phyloP scores from a whole-genome alignment of 2,797 vertebrate genomes.

The Sebastes melanostomus region DNA sequence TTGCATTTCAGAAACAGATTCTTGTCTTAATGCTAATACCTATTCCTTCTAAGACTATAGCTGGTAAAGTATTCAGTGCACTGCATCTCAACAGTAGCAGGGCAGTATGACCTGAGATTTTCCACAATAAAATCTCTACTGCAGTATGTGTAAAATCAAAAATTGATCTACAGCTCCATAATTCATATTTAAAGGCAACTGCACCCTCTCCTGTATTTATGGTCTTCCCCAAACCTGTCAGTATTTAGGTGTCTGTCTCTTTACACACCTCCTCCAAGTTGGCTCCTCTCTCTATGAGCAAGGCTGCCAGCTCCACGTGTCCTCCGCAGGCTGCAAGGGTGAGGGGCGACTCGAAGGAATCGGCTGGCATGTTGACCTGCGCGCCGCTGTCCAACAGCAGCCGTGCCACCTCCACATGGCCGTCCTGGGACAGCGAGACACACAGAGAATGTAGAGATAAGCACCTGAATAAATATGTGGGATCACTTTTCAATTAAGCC shows the following conservation, averaged over 20 bases:
- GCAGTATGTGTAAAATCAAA: not conserved
- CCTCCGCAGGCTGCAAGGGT: slow-evolving; percentile 97
- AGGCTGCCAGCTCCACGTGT: slow-evolving; percentile 95
- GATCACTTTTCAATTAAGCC: not conserved
- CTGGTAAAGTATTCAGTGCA: not conserved
- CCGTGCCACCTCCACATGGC: slow-evolving; percentile 97
- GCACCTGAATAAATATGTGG: slow-evolving; percentile 71
- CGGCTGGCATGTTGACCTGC: slow-evolving; percentile 99
- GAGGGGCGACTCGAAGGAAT: slow-evolving; percentile 97
- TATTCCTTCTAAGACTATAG: not conserved
- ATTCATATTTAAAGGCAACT: not conserved
- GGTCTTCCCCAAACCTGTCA: not conserved
- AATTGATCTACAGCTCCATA: not conserved
- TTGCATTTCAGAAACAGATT: not conserved
- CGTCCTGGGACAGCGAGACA: slow-evolving; percentile 90
- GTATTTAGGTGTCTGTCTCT: not conserved
- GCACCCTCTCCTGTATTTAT: not conserved
- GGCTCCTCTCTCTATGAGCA: slow-evolving; percentile 97
- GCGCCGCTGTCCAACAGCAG: slow-evolving; percentile 98
- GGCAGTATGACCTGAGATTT: not conserved
- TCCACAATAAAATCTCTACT: not conserved
- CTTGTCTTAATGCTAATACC: not conserved
- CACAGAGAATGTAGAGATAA: slow-evolving; percentile 81
- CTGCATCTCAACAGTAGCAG: not conserved
- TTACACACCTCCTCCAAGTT: slow-evolving; percentile 91